phyloP scores from a whole-genome alignment of 2,797 vertebrate species.

The Protosalanx chinensis region DNA sequence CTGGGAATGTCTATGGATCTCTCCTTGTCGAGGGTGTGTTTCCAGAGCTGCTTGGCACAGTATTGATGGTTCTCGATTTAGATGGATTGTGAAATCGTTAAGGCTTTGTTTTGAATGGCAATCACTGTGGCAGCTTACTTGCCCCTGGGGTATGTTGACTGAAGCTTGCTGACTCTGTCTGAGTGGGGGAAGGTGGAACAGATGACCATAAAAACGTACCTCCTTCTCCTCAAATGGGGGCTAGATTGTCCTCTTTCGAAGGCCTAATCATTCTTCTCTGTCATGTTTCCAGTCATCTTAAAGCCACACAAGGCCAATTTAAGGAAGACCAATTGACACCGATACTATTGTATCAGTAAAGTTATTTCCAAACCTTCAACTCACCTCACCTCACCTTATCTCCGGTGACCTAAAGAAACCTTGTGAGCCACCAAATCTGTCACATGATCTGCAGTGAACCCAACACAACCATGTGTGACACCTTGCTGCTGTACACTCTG shows the following conservation, averaged over 20 bases:
- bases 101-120: conserved; percentile 40
- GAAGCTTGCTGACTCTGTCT: conserved; percentile 21
- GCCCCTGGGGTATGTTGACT: conserved; percentile 9
- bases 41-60: conserved; percentile 20
- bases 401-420: conserved; percentile 3
- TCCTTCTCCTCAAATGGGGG: conserved; percentile 19
- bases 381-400: background rate
- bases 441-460: conserved; percentile 28
- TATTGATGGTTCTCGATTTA: conserved; percentile 20
- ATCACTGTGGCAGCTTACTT: conserved; percentile 17
- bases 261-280: conserved; percentile 1
- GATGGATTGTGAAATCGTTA: conserved; percentile 29
- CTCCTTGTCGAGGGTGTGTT: conserved; percentile 18
- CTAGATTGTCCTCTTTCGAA: background rate
- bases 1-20: conserved; percentile 24
- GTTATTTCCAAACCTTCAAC: background rate
- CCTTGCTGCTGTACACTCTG: background rate
- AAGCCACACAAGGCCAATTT: conserved; percentile 30
- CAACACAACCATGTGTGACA: background rate
- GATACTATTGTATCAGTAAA: background rate
- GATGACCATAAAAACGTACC: conserved; percentile 2
- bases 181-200: conserved; percentile 10
- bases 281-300: conserved; percentile 33
- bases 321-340: conserved; percentile 12
- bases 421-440: conserved; percentile 12